Conservation (phyloP, 92 coral and sea anemone genomes). For the Porites evermanni region DNA sequence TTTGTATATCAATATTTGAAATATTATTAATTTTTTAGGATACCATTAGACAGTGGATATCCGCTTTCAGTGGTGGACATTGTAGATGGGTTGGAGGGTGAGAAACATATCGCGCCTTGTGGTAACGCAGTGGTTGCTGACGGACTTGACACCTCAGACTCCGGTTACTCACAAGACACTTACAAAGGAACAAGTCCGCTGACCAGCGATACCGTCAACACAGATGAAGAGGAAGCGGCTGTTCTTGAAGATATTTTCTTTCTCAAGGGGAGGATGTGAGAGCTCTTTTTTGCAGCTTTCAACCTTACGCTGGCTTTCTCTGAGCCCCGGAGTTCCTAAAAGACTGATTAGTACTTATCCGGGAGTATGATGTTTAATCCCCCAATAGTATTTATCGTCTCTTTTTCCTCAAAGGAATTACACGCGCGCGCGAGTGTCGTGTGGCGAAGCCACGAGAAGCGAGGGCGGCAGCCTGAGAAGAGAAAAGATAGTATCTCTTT, state of each 20-base stretch:
- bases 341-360: too few species aligned
- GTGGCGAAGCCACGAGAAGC: too few species aligned
- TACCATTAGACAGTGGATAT: constrained; percentile 6
- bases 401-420: too few species aligned
- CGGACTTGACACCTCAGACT: constrained; percentile 79
- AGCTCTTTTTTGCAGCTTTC: neutral
- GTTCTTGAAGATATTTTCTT: constrained; percentile 72
- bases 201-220: constrained; percentile 24
- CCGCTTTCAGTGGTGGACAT: constrained; percentile 54
- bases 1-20: neutral
- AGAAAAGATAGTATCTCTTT: too few species aligned
- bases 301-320: too few species aligned
- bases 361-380: too few species aligned
- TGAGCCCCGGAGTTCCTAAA: too few species aligned
- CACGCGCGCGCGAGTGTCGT: too few species aligned
- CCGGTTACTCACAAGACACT: constrained; percentile 83
- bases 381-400: too few species aligned
- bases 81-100: constrained; percentile 62
- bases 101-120: constrained; percentile 24
- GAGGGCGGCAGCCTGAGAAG: too few species aligned
- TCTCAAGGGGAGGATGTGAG: constrained; percentile 37
- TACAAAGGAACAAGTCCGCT: constrained; percentile 54
- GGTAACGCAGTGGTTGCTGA: constrained; percentile 19
- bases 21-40: neutral
- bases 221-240: constrained; percentile 59